A percentile compares a stretch with the other conserved stretches of the same genome.
Evolutionary conservation across 2,888 invertebrate species (phyloP).

Genomic region (Drosophila colorata): DNA sequence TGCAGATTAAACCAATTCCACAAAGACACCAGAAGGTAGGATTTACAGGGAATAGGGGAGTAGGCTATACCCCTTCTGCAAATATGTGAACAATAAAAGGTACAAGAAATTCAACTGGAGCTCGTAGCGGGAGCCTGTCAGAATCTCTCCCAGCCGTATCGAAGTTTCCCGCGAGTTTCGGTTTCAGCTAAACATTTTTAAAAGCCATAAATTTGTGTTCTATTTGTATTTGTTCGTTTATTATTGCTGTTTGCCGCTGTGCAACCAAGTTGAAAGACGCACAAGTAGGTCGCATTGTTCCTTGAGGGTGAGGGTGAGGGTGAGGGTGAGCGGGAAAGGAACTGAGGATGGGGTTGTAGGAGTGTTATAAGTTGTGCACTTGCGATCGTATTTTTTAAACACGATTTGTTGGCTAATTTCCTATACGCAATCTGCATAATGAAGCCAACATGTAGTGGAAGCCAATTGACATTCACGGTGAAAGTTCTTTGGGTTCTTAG

Average conservation of each 20-base stretch:
- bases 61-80: neutral
- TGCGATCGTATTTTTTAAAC: constrained; percentile 22
- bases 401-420: constrained; percentile 67
- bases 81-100: neutral
- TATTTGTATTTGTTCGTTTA: constrained; percentile 23
- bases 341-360: neutral
- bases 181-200: constrained; percentile 63
- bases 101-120: constrained; percentile 6
- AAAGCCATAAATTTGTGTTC: constrained; percentile 66
- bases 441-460: constrained; percentile 4
- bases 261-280: constrained; percentile 65
- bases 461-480: constrained; percentile 33
- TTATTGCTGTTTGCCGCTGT: constrained; percentile 38
- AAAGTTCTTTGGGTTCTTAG: neutral
- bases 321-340: no score
- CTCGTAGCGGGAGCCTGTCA: constrained; percentile 8
- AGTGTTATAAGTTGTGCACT: constrained; percentile 12
- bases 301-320: neutral
- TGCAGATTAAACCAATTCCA: no score
- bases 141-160: constrained; percentile 18
- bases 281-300: constrained; percentile 61
- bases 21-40: no score
- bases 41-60: no score
- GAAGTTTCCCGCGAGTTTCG: constrained; percentile 42
- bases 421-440: constrained; percentile 47